Evolutionary conservation across 2,113 vertebrate species (phyloP), one percentile per base, ranked within the genome.

Genomic region (Montifringilla adamsi): DNA sequence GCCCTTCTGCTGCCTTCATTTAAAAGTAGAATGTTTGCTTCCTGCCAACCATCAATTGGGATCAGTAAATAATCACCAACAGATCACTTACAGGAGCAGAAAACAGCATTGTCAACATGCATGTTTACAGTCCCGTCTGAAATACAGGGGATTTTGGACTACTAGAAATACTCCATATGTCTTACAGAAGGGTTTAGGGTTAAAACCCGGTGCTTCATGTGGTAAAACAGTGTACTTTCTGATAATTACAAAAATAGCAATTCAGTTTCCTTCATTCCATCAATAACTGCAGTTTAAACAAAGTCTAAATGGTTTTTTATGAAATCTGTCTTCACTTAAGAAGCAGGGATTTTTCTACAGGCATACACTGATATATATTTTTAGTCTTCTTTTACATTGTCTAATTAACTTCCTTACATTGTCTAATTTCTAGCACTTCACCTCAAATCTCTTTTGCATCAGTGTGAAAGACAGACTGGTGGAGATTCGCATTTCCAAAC

Each of bases 291-390:
- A 82, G 87, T 93, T 92, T 37, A 44, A 52, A 77, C 68, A 55
- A 77, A 62, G 37, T 66, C 66, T 44, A 23, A 87, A 62, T 73
- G n/a, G 0, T 87, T 95, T 95, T 95, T 92, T 64, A 90, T 74
- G 28, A 96, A 52, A 62, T 84, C 83, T 74, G 79, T 49, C 89
- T 82, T 80, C 88, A 93, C 80, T 74, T 67, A 76, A 96, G 85
- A 82, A 96, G 77, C 95, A 96, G 94, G 90, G 92, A 67, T 92
- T 97, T 97, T 97, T 97, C 81, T 98, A 81, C 53, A 84, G 39
- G 46, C 80, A 41, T 56, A 66, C 62, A 44, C 14, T 2, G 87
- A 73, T 83, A 30, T 13, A 18, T 84, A 89, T 89, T 84, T 67
- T 50, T 78, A 43, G 69, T 95, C 46, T 23, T 60, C 64, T 78